Conservation (phyloP, 2,113 vertebrate genomes). For the Upupa epops region DNA sequence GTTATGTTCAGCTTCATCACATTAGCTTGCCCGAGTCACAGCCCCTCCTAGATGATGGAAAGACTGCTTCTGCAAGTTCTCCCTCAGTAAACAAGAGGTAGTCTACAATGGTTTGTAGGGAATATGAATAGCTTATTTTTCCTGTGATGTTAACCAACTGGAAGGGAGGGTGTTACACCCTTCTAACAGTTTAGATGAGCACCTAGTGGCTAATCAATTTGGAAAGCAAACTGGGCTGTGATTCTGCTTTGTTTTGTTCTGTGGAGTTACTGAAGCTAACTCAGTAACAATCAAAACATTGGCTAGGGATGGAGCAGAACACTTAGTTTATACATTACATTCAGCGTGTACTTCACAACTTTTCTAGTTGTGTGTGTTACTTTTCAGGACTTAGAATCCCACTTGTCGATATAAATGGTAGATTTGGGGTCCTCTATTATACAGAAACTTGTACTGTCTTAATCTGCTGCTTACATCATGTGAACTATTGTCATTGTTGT, state of each 20-base stretch:
- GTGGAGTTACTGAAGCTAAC: background rate
- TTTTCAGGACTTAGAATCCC: background rate
- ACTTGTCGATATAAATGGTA: background rate
- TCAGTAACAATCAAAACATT: background rate
- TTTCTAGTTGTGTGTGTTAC: background rate
- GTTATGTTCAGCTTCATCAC: background rate
- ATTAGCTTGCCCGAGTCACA: background rate
- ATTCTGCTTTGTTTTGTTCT: background rate
- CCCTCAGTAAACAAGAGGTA: background rate
- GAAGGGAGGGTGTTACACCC: background rate
- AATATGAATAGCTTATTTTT: background rate
- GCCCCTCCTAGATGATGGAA: background rate
- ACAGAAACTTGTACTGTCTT: background rate
- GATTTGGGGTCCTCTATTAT: background rate
- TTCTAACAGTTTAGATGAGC: background rate
- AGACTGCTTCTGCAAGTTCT: background rate
- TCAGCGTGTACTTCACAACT: background rate
- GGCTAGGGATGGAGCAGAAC: background rate
- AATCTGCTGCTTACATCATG: background rate
- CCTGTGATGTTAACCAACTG: background rate
- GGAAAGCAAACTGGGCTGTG: background rate
- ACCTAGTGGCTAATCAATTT: background rate
- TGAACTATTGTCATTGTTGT: background rate
- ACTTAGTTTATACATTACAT: rapidly evolving
- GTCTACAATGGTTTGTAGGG: background rate